Evolutionary conservation across 1,140 invertebrate species (phyloP).

Genomic region (Drosophila pallidifrons): DNA sequence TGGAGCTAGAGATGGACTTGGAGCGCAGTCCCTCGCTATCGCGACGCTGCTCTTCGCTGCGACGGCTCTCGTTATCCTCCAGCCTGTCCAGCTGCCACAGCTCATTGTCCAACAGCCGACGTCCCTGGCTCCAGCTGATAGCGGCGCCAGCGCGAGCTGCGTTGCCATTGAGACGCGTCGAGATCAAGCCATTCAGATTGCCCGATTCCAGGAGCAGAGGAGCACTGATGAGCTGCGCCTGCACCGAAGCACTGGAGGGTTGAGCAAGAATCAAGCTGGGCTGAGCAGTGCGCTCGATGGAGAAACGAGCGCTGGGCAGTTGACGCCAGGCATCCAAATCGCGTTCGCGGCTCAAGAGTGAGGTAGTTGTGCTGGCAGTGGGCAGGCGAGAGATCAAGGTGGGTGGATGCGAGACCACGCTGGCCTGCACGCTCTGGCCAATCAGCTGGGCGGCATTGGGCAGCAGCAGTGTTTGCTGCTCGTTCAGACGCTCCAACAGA

Average conservation of each 20-base stretch:
- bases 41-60: slow-evolving; percentile 47
- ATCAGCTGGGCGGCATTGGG: slow-evolving; percentile 57
- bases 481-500: slow-evolving; percentile 57
- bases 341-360: slow-evolving; percentile 56
- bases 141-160: slow-evolving; percentile 55
- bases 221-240: slow-evolving; percentile 75
- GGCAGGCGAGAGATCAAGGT: slow-evolving; percentile 68
- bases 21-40: slow-evolving; percentile 49
- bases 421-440: slow-evolving; percentile 72
- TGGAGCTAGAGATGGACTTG: slow-evolving; percentile 34
- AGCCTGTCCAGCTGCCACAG: slow-evolving; percentile 67
- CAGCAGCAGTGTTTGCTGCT: slow-evolving; percentile 67
- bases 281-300: slow-evolving; percentile 70
- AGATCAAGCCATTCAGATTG: slow-evolving; percentile 67
- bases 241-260: slow-evolving; percentile 77
- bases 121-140: slow-evolving; percentile 64
- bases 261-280: slow-evolving; percentile 64
- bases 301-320: slow-evolving; percentile 59
- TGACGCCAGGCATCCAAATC: slow-evolving; percentile 73
- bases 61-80: slow-evolving; percentile 33
- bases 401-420: slow-evolving; percentile 74
- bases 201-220: slow-evolving; percentile 63
- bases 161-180: slow-evolving; percentile 70
- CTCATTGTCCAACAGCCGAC: slow-evolving; percentile 59
- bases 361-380: neutral